These are phyloP conservation scores for Drosophila paranaensis DNA, from an alignment of 2,888 invertebrate genomes.

Conservation along the genomic window DNA sequence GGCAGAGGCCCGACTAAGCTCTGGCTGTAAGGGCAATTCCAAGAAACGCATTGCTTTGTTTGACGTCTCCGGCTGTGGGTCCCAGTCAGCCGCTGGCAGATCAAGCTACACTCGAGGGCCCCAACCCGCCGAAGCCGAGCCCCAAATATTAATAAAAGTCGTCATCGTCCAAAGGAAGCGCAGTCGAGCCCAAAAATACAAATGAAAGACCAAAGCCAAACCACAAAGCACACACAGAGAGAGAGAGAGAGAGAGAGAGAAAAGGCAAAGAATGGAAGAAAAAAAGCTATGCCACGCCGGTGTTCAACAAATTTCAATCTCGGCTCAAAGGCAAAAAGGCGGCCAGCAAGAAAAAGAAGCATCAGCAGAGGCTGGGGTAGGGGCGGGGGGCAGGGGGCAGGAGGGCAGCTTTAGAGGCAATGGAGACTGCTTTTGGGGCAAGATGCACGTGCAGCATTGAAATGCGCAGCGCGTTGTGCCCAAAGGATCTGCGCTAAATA, in stretches of 20 bases:
- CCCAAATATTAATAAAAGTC: slow-evolving; percentile 79
- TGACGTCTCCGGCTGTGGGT: slow-evolving; percentile 46
- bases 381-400: background rate
- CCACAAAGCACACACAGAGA: slow-evolving; percentile 21
- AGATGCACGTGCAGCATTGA: slow-evolving; percentile 75
- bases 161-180: slow-evolving; percentile 78
- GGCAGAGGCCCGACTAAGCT: slow-evolving; percentile 45
- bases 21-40: slow-evolving; percentile 61
- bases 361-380: background rate
- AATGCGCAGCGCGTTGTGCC: slow-evolving; percentile 76
- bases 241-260: slow-evolving; percentile 2
- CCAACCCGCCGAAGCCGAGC: slow-evolving; percentile 38
- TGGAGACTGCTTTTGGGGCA: slow-evolving; percentile 33
- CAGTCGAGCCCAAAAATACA: slow-evolving; percentile 57
- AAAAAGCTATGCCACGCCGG: slow-evolving; percentile 76
- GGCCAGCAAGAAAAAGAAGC: slow-evolving; percentile 15
- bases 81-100: slow-evolving; percentile 23
- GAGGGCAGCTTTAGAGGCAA: slow-evolving; percentile 2
- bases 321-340: slow-evolving; percentile 67
- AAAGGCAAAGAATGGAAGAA: slow-evolving; percentile 19
- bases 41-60: slow-evolving; percentile 70
- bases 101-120: slow-evolving; percentile 24
- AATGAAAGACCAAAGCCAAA: slow-evolving; percentile 15
- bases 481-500: slow-evolving; percentile 72
- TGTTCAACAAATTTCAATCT: slow-evolving; percentile 79